Conservation (phyloP, 2,113 vertebrate species). For the Hystrix brachyura region DNA sequence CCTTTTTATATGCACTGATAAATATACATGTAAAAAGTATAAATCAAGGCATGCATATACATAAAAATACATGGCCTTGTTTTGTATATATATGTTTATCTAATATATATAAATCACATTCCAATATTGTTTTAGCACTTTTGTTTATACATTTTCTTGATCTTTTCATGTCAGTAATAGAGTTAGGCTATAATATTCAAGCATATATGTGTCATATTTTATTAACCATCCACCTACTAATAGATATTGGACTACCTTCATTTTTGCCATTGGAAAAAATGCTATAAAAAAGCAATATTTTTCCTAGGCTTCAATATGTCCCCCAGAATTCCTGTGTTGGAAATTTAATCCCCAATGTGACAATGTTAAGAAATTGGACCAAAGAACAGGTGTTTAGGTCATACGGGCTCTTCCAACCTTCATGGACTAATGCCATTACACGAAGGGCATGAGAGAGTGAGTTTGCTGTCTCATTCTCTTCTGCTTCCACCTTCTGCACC, state of each 20-base stretch:
- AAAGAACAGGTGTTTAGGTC: neutral
- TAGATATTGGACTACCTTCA: neutral
- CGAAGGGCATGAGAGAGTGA: neutral
- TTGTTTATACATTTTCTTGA: constrained; percentile 3
- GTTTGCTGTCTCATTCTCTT: neutral
- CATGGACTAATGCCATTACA: neutral
- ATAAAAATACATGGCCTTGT: neutral
- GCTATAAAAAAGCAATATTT: neutral
- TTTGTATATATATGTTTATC: neutral
- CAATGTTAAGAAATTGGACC: neutral
- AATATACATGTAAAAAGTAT: neutral
- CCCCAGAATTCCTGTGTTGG: neutral
- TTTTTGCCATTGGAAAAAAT: neutral
- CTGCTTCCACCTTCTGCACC: neutral
- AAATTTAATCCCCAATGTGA: neutral
- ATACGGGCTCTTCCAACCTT: neutral
- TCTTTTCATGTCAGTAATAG: neutral
- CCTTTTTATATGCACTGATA: neutral
- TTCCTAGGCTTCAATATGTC: neutral
- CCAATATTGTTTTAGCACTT: neutral
- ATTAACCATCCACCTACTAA: neutral
- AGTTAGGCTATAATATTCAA: neutral
- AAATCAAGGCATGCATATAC: neutral
- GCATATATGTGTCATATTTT: neutral
- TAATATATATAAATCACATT: neutral